Conservation (phyloP, 2,888 invertebrate species). For the Dicycla oo region DNA sequence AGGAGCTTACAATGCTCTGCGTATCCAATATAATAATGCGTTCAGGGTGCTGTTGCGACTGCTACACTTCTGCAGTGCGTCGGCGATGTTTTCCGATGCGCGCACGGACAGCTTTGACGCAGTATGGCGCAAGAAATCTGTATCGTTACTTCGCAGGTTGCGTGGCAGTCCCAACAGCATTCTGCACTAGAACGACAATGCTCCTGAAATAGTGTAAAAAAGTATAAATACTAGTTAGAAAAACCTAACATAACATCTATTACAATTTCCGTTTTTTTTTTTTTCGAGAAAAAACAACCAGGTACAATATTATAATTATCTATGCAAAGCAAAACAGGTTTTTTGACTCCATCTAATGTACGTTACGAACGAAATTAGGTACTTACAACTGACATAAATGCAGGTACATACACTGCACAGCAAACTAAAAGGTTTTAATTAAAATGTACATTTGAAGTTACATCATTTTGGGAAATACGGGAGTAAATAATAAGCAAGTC, state of each 20-base stretch:
- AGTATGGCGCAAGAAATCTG: too few relatives aligned
- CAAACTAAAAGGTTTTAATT: conserved; percentile 39
- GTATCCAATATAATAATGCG: too few relatives aligned
- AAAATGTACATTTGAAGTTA: conserved; percentile 8
- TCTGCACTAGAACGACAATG: too few relatives aligned
- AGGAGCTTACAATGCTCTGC: too few relatives aligned
- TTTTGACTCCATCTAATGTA: conserved; percentile 29
- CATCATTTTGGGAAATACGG: neutral
- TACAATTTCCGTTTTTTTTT: neutral
- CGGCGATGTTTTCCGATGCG: too few relatives aligned
- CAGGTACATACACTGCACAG: conserved; percentile 7
- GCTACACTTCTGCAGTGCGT: too few relatives aligned
- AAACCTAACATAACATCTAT: neutral
- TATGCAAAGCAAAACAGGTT: conserved; percentile 33
- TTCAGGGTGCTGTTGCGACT: too few relatives aligned
- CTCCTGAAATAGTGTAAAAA: neutral
- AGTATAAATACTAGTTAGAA: neutral
- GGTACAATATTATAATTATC: conserved; percentile 26
- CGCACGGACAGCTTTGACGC: too few relatives aligned
- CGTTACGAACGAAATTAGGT: neutral
- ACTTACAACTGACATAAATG: neutral
- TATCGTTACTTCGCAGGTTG: too few relatives aligned
- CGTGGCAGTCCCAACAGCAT: too few relatives aligned
- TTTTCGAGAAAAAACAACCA: neutral
- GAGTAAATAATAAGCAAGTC: neutral